These are phyloP conservation scores for Saccostrea cuccullata DNA, from an alignment of 1,140 invertebrate genomes.

Conservation along the genomic window DNA sequence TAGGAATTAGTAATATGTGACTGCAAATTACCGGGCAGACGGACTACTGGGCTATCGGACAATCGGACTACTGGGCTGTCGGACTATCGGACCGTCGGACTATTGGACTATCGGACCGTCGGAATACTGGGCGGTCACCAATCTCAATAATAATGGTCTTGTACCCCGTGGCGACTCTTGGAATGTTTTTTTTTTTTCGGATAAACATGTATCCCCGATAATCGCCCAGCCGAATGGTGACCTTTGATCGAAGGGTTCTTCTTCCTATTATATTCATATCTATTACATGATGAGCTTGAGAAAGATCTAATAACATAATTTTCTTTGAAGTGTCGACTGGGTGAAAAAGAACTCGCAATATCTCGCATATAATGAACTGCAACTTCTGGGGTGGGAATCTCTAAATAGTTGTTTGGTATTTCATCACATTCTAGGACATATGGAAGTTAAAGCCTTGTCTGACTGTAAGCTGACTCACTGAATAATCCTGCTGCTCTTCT, in stretches of 20 bases:
- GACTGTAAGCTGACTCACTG: constrained; percentile 5
- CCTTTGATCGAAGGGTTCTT: constrained; percentile 44
- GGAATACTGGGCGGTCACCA: too few relatives aligned
- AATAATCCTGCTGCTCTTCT: constrained; percentile 6
- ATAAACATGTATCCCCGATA: too few relatives aligned
- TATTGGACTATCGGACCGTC: too few relatives aligned
- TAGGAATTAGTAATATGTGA: too few relatives aligned
- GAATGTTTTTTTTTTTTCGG: constrained; percentile 10
- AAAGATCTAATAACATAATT: constrained; percentile 48
- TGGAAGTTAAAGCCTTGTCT: neutral
- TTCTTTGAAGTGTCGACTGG: neutral
- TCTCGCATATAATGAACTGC: constrained; percentile 20
- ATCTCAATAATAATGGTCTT: constrained; percentile 18
- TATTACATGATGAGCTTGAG: constrained; percentile 40
- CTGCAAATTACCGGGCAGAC: too few relatives aligned
- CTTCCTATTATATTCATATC: constrained; percentile 3
- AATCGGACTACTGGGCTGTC: too few relatives aligned
- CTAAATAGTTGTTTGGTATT: too few relatives aligned
- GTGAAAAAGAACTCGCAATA: constrained; percentile 17
- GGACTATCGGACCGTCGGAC: too few relatives aligned
- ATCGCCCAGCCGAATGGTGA: neutral
- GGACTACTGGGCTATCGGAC: too few relatives aligned
- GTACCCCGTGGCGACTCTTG: neutral
- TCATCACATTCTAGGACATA: neutral
- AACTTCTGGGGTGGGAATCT: neutral